phyloP scores from a whole-genome alignment of 2,888 invertebrate genomes.

The Heliconius ethilla region DNA sequence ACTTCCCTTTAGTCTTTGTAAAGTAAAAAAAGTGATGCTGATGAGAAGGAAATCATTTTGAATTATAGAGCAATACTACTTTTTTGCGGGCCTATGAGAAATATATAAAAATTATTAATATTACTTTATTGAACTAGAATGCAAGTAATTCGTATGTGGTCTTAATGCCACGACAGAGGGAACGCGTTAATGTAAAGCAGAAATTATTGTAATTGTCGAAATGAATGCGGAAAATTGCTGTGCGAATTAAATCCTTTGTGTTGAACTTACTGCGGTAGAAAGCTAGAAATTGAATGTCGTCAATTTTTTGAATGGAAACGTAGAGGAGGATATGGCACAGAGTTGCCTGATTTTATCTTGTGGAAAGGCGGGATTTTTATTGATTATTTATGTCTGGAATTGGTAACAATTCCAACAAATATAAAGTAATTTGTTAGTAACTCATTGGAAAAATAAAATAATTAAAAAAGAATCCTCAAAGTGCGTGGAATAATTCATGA shows the following conservation, averaged over 20 bases:
- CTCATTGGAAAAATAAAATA: too few relatives aligned
- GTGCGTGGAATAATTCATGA: too few relatives aligned
- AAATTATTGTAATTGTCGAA: constrained; percentile 15
- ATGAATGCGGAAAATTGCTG: constrained; percentile 21
- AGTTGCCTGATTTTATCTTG: neutral
- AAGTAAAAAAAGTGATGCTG: too few relatives aligned
- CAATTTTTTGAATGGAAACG: neutral
- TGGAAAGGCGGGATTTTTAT: neutral
- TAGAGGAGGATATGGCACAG: neutral
- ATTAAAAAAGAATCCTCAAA: too few relatives aligned
- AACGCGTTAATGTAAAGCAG: constrained; percentile 10
- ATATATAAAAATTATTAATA: neutral
- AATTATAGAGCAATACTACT: neutral
- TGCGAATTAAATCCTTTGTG: constrained; percentile 12
- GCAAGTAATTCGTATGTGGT: constrained; percentile 1
- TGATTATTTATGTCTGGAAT: too few relatives aligned
- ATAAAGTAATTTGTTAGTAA: too few relatives aligned
- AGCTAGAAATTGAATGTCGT: constrained; percentile 4
- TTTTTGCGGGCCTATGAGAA: neutral
- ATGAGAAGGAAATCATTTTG: too few relatives aligned
- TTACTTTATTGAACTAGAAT: constrained; percentile 15
- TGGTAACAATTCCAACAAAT: too few relatives aligned
- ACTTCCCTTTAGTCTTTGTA: too few relatives aligned
- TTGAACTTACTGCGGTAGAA: constrained; percentile 1
- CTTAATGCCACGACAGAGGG: constrained; percentile 3